Conservation (phyloP, 2,888 invertebrate species). For the Drosophila gaucha region DNA sequence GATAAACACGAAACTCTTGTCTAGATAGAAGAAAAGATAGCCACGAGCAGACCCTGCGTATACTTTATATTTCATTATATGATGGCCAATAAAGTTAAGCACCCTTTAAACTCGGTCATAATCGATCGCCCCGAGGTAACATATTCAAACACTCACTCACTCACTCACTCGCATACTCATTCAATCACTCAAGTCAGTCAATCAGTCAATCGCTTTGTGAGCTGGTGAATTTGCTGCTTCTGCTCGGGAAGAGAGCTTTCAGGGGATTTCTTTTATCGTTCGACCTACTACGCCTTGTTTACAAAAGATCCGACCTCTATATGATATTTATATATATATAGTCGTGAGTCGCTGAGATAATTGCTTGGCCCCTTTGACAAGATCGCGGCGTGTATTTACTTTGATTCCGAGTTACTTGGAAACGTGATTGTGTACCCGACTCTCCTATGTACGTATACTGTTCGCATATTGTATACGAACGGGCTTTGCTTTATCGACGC, state of each 20-base stretch:
- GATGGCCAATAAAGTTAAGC: constrained; percentile 57
- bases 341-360: constrained; percentile 47
- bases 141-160: constrained; percentile 5
- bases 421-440: constrained; percentile 29
- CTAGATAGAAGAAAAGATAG: constrained; percentile 72
- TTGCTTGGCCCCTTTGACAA: constrained; percentile 30
- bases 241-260: background rate
- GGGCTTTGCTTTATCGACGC: constrained; percentile 61
- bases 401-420: constrained; percentile 51
- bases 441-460: background rate
- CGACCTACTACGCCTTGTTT: constrained; percentile 69
- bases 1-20: constrained; percentile 57
- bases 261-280: constrained; percentile 47
- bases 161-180: background rate
- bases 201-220: constrained; percentile 32
- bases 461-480: constrained; percentile 34
- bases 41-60: constrained; percentile 61
- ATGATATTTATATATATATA: constrained; percentile 13
- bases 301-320: constrained; percentile 45
- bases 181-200: constrained; percentile 17
- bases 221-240: constrained; percentile 15
- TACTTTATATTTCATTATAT: constrained; percentile 57
- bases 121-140: constrained; percentile 35
- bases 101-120: constrained; percentile 50
- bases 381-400: constrained; percentile 56